These are phyloP conservation scores for Alectoris magna DNA, from an alignment of 2,797 vertebrate species.

Conservation along the genomic window DNA sequence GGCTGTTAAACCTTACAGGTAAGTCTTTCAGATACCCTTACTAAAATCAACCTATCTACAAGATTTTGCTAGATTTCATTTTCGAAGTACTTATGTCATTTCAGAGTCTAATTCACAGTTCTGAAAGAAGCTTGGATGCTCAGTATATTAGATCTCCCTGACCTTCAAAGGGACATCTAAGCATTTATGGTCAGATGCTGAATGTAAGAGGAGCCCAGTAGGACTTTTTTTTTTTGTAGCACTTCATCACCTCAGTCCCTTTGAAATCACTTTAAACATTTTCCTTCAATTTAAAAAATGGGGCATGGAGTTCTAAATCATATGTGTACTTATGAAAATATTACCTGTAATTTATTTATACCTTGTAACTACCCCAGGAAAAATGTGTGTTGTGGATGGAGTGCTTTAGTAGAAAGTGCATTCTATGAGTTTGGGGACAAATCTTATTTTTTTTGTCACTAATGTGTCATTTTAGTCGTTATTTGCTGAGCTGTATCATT, in stretches of 20 bases:
- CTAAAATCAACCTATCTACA: not conserved
- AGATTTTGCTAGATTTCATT: slow-evolving; percentile 27
- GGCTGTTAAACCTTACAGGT: not conserved
- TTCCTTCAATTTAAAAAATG: slow-evolving; percentile 50
- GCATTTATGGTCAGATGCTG: slow-evolving; percentile 25
- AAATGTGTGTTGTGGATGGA: not conserved
- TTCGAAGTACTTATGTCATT: slow-evolving; percentile 41
- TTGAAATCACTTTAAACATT: slow-evolving; percentile 58
- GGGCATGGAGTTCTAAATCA: not conserved
- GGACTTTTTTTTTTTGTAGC: not conserved
- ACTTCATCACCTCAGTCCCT: slow-evolving; percentile 6
- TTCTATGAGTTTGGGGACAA: slow-evolving; percentile 8
- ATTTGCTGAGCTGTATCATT: slow-evolving; percentile 16
- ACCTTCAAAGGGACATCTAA: slow-evolving; percentile 57
- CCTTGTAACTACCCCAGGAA: not conserved
- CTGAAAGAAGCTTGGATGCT: slow-evolving; percentile 37
- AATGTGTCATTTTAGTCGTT: slow-evolving; percentile 23
- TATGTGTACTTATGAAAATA: slow-evolving; percentile 41
- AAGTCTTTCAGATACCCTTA: slow-evolving; percentile 1
- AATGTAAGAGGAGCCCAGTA: slow-evolving; percentile 4
- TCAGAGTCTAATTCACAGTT: slow-evolving; percentile 35
- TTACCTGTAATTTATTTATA: slow-evolving; percentile 48
- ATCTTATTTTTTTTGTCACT: not conserved
- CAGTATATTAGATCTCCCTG: slow-evolving; percentile 45
- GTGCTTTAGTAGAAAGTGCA: not conserved